phyloP scores from a whole-genome alignment of 2,888 invertebrate species.

The Scaptomyza caliginosa region DNA sequence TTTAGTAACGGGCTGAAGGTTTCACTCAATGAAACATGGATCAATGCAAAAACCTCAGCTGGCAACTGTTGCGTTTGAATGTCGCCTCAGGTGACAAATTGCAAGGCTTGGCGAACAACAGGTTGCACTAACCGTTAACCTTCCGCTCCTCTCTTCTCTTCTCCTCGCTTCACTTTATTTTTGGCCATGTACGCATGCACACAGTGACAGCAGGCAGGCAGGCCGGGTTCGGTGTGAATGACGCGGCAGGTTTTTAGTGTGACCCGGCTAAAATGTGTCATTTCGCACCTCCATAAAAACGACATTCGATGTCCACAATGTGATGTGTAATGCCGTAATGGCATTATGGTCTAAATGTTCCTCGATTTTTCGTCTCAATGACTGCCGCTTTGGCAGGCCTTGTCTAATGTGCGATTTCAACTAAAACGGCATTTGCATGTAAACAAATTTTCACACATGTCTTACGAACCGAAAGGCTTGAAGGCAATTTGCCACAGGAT shows the following conservation, averaged over 20 bases:
- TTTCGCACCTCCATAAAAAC: conserved; percentile 76
- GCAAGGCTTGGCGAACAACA: conserved; percentile 42
- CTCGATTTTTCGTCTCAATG: conserved; percentile 9
- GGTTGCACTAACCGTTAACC: conserved; percentile 41
- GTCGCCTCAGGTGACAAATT: conserved; percentile 78
- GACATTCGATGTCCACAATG: conserved; percentile 32
- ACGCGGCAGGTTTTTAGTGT: conserved; percentile 67
- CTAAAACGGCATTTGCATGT: conserved; percentile 56
- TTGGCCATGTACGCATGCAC: conserved; percentile 54
- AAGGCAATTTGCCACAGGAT: conserved; percentile 53
- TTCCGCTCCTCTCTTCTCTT: neutral
- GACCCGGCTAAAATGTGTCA: conserved; percentile 65
- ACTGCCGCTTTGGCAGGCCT: conserved; percentile 49
- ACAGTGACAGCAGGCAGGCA: neutral
- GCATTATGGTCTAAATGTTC: neutral
- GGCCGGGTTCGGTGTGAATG: conserved; percentile 50
- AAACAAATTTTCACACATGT: conserved; percentile 49
- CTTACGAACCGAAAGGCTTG: conserved; percentile 51
- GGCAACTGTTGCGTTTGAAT: conserved; percentile 62
- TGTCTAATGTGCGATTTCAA: conserved; percentile 70
- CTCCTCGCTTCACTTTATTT: conserved; percentile 19
- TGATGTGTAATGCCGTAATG: conserved; percentile 11
- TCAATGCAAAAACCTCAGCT: conserved; percentile 61
- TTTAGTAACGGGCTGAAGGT: conserved; percentile 37
- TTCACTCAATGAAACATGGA: conserved; percentile 47